Evolutionary conservation across 1,140 invertebrate genomes (phyloP), one percentile per base, ranked within the genome.

Genomic region (Calosoma granatense): DNA sequence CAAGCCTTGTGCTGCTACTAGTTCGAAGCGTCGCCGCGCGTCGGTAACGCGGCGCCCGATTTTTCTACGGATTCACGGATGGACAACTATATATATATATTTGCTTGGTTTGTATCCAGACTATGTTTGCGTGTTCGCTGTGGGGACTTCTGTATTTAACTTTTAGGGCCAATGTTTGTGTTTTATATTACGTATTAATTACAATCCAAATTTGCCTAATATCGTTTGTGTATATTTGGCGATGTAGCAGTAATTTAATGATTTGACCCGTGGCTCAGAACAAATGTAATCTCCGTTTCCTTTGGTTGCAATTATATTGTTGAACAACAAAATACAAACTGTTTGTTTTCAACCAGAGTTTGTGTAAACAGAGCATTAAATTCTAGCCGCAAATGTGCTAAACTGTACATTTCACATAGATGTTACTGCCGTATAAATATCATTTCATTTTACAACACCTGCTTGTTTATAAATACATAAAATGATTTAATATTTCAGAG

Each of bases 1-100:
- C 41, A 6, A 6, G 26, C 4, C 26, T 30, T 6, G 26, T 30
- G 26, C 26, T 30, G 26, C 26, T 14, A 6, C 4, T 11, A 17
- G 6, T 47, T 47, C 41, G 41, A 11, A 47, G 41, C 41, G 41
- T 47, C 41, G 41, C 41, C 41, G 41, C 17, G 15, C 41, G 41
- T 47, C 41, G 41, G 41, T 47, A 47, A 12, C 9, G 17, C 41
- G 4, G 41, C 3, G 9, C 4, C 41, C 41, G 26, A 30, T 30
- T 4, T 6, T 30, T 30, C 14, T 30, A 30, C 14, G 4, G 26
- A 30, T 30, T 30, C 14, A 30, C 26, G 26, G 4, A 14, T 6
- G 26, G 26, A 30, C 14, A 30, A 6, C 14, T 30, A n/a, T n/a
- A n/a, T n/a, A n/a, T n/a, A n/a, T n/a, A n/a, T n/a, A n/a, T n/a